These are phyloP conservation scores for Adelges cooleyi DNA, from an alignment of 1,140 invertebrate genomes.

Conservation along the genomic window DNA sequence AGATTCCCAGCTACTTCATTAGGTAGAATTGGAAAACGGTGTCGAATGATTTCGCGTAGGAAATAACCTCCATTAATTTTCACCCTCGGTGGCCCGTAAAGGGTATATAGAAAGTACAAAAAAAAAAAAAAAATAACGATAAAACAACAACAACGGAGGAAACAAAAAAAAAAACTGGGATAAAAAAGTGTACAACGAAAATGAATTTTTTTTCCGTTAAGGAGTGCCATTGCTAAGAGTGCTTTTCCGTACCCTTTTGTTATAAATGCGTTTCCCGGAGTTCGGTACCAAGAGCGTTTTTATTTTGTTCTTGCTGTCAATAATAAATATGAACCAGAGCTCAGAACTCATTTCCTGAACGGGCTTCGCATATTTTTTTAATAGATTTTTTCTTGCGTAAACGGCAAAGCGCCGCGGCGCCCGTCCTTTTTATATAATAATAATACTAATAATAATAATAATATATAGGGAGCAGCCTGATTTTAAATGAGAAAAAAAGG, in stretches of 20 bases:
- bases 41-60: constrained; percentile 24
- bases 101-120: background rate
- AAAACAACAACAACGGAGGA: constrained; percentile 28
- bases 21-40: constrained; percentile 24
- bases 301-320: constrained; percentile 26
- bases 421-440: too few species aligned
- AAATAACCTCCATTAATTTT: constrained; percentile 28
- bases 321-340: constrained; percentile 27
- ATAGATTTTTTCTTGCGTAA: constrained; percentile 25
- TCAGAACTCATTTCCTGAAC: constrained; percentile 28
- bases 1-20: constrained; percentile 15
- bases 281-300: constrained; percentile 9
- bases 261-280: constrained; percentile 28
- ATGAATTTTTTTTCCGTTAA: constrained; percentile 29
- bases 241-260: constrained; percentile 28
- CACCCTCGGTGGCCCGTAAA: constrained; percentile 7
- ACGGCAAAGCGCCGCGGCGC: background rate
- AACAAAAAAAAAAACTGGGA: constrained; percentile 14
- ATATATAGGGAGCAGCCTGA: too few species aligned
- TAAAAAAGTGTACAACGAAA: constrained; percentile 19
- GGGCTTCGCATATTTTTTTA: constrained; percentile 19
- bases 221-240: constrained; percentile 28
- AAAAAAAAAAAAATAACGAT: constrained; percentile 16
- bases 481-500: too few species aligned
- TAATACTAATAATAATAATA: too few species aligned